phyloP scores from a whole-genome alignment of 2,888 invertebrate species.

The Tenthredo mesomela region DNA sequence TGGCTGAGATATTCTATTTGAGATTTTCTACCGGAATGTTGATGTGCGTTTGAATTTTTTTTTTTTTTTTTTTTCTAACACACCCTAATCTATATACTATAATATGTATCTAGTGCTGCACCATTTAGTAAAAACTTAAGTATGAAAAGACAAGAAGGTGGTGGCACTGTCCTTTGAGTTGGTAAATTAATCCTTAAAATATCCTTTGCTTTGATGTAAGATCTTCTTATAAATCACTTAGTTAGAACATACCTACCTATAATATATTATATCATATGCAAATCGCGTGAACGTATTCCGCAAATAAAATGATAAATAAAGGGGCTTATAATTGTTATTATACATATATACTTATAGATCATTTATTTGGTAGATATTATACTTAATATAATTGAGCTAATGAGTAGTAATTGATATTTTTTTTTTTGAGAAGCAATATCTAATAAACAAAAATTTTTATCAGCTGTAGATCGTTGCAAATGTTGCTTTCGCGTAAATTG shows the following conservation, averaged over 20 bases:
- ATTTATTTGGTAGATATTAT: conserved; percentile 6
- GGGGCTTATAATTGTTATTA: not conserved
- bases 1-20: too few relatives aligned
- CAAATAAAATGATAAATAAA: not conserved
- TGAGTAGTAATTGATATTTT: not conserved
- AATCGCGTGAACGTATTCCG: not conserved
- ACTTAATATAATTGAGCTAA: not conserved
- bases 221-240: not conserved
- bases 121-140: not conserved
- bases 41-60: too few relatives aligned
- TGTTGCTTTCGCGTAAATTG: not conserved
- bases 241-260: not conserved
- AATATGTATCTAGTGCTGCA: not conserved
- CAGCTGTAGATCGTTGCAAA: conserved; percentile 6
- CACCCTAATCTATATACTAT: too few relatives aligned
- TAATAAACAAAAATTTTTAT: not conserved
- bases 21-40: too few relatives aligned
- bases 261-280: not conserved
- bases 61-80: too few relatives aligned
- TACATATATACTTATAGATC: not conserved
- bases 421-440: not conserved
- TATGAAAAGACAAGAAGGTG: conserved; percentile 34
- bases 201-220: not conserved
- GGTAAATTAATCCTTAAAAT: conserved; percentile 12
- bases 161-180: conserved; percentile 27